These are phyloP conservation scores for Ploceus nigricollis DNA, from an alignment of 2,113 vertebrate species.

Conservation along the genomic window DNA sequence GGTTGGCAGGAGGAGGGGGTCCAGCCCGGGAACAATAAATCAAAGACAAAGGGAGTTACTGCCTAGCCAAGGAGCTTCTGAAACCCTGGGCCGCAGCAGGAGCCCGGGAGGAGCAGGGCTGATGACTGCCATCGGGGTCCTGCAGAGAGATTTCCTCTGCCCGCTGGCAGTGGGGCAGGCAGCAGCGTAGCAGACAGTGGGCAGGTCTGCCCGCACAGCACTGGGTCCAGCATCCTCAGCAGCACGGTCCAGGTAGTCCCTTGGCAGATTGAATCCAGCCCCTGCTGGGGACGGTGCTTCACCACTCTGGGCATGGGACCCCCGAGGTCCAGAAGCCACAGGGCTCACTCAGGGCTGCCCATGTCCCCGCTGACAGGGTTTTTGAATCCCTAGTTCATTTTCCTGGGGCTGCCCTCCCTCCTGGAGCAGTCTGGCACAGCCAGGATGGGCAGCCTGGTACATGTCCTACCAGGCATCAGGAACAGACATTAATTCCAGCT, in stretches of 20 bases:
- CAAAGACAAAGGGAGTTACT: conserved; percentile 12
- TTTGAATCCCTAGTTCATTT: background rate
- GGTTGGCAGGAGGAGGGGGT: background rate
- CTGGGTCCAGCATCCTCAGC: background rate
- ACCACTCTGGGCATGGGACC: fast-evolving
- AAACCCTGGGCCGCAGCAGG: background rate
- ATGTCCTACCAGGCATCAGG: background rate
- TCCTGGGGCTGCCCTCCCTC: background rate
- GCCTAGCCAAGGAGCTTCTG: background rate
- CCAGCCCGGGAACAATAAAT: conserved; percentile 5
- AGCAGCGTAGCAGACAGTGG: background rate
- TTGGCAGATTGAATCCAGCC: fast-evolving
- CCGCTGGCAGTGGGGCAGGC: background rate
- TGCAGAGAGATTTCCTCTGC: conserved; percentile 47
- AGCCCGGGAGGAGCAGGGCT: conserved; percentile 9
- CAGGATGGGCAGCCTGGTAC: background rate
- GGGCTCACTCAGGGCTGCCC: background rate
- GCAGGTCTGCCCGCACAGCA: background rate
- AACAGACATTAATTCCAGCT: background rate
- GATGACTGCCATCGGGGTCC: conserved; percentile 28
- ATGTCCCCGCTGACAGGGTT: fast-evolving
- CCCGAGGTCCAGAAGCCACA: background rate
- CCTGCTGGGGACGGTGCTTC: background rate
- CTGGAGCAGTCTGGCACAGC: background rate
- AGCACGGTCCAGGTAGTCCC: background rate